Conservation (phyloP, 2,113 vertebrate species). For the Cheirogaleus medius region DNA sequence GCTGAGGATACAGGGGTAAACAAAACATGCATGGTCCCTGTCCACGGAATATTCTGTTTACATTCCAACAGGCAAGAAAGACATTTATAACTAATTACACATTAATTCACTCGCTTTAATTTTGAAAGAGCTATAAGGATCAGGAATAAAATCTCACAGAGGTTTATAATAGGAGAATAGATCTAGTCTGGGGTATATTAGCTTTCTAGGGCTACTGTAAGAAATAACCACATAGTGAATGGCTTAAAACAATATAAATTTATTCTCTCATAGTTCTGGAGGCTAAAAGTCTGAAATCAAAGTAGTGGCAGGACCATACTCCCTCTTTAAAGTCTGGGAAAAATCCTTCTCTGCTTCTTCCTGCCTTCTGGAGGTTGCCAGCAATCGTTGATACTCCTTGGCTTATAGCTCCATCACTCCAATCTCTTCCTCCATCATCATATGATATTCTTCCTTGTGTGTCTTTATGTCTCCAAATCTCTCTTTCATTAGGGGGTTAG, state of each 20-base stretch:
- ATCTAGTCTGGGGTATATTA: neutral
- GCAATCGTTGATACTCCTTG: neutral
- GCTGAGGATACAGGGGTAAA: neutral
- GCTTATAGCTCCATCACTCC: neutral
- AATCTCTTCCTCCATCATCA: neutral
- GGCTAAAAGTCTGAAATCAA: neutral
- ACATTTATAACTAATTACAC: neutral
- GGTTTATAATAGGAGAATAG: neutral
- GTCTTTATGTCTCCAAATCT: neutral
- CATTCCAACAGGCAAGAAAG: neutral
- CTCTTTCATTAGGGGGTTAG: neutral
- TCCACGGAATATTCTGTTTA: neutral
- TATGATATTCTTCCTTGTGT: neutral
- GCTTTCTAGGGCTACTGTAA: neutral
- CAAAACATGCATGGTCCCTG: neutral
- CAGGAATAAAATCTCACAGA: neutral
- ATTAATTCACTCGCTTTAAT: neutral
- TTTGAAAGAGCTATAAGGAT: conserved; percentile 15
- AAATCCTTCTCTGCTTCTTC: neutral
- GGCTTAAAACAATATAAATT: neutral
- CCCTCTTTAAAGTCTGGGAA: neutral
- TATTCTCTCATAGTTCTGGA: neutral
- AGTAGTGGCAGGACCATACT: neutral
- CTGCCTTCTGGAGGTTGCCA: neutral
- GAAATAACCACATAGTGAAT: neutral